Conservation (phyloP, 2,113 vertebrate species). For the Equus przewalskii region DNA sequence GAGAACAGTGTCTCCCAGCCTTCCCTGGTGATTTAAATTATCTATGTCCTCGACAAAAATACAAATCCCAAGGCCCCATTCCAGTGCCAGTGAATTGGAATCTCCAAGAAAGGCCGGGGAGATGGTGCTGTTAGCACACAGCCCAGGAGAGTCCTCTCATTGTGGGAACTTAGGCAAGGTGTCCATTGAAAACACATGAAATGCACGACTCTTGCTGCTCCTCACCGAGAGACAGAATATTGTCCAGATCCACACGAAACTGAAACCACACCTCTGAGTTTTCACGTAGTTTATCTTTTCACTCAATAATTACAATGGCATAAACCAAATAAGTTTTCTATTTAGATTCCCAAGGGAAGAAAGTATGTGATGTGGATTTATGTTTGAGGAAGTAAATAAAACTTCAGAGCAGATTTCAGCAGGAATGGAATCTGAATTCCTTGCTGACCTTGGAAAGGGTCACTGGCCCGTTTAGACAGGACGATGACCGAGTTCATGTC, state of each 20-base stretch:
- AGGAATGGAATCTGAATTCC: background rate
- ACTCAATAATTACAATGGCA: background rate
- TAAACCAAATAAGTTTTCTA: conserved; percentile 13
- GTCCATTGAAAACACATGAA: background rate
- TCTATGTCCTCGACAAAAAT: background rate
- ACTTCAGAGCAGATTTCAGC: background rate
- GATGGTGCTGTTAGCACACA: background rate
- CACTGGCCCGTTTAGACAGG: too few species aligned
- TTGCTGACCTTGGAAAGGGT: background rate
- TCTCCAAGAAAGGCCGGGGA: background rate
- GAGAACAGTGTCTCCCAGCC: background rate
- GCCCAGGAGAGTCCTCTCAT: background rate
- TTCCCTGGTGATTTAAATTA: background rate
- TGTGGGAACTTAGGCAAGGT: background rate
- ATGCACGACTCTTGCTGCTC: background rate
- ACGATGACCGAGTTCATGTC: background rate
- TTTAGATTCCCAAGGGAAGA: background rate
- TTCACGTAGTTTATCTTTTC: conserved; percentile 18
- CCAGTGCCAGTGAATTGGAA: conserved; percentile 27
- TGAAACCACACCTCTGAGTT: background rate
- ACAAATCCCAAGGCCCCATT: background rate
- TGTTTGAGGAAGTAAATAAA: background rate
- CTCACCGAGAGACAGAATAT: background rate
- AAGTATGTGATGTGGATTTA: background rate
- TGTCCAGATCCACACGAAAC: background rate